phyloP scores from a whole-genome alignment of 1,140 invertebrate species.

The Aricia agestis region DNA sequence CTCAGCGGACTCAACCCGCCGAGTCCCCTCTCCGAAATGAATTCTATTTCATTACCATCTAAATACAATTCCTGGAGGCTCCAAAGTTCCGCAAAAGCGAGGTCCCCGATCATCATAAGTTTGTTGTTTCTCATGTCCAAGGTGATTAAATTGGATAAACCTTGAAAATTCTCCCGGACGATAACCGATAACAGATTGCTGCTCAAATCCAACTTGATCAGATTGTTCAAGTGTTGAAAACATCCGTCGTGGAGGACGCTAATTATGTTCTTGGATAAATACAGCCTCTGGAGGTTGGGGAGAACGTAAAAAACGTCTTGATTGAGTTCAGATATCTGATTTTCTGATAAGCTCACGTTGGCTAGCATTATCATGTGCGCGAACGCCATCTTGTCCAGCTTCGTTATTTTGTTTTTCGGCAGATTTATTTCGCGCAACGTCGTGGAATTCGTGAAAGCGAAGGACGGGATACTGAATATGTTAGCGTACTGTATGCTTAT shows the following conservation, averaged over 20 bases:
- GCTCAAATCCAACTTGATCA: constrained; percentile 83
- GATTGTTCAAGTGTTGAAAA: constrained; percentile 80
- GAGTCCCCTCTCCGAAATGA: constrained; percentile 83
- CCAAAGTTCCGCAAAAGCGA: constrained; percentile 85
- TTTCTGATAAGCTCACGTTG: constrained; percentile 82
- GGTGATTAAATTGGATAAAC: constrained; percentile 80
- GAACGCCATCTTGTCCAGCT: constrained; percentile 81
- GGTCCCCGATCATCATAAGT: constrained; percentile 83
- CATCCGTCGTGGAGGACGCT: constrained; percentile 83
- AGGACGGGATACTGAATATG: constrained; percentile 81
- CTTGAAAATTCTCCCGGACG: constrained; percentile 83
- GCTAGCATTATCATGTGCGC: constrained; percentile 80
- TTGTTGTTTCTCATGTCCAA: constrained; percentile 83
- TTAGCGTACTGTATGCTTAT: constrained; percentile 83
- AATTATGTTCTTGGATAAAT: constrained; percentile 83
- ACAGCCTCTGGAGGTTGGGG: constrained; percentile 80
- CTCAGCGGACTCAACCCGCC: constrained; percentile 82
- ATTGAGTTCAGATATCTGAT: constrained; percentile 83
- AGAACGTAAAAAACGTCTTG: constrained; percentile 84
- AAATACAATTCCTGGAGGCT: constrained; percentile 83
- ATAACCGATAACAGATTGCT: constrained; percentile 83
- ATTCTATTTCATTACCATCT: constrained; percentile 81
- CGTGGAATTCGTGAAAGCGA: constrained; percentile 84
- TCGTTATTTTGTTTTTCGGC: constrained; percentile 81
- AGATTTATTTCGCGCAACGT: constrained; percentile 82